Evolutionary conservation across 35 echinoderm and acorn worm species (phyloP), one percentile per base, ranked within the genome.

Genomic region (Anneissia japonica): DNA sequence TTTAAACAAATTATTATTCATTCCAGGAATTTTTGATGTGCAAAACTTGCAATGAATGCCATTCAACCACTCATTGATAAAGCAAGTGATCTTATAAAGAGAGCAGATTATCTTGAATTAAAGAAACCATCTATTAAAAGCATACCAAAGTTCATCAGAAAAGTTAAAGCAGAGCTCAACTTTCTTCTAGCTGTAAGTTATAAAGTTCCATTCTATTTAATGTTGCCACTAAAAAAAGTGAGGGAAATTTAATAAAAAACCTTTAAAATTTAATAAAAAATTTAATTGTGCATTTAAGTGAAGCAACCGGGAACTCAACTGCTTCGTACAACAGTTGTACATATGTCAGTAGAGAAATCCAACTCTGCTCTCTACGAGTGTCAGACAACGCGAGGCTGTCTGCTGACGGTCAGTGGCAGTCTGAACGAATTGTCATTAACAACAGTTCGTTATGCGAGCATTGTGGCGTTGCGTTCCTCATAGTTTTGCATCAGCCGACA

Each of bases 151-250:
- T 82, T 97, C 31, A 86, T 90, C 31, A 93, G 89, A 46, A 97
- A 91, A 83, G 88, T 97, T 30, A 84, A 97, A 74, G 88, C 94
- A 23, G 94, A 97, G 51, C 85, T 86, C 37, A 90, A 82, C 17
- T 97, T 97, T 74, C 75, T 97, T 30, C 83, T 84, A 79, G 85
- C 86, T 86, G 89, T 90, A 51, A 90, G 82, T 84, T 34, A 26
- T 16, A 16, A 13, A 19, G 10, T 82, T 45, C 37, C 21, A 82
- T 36, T 45, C 41, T 17, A 45, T 11, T 11, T 11, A 45, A 45
- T 10, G 10, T 17, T 82, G 11, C 17, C 14, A 11, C 10, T 12
- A 19, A 16, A 32, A 17, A 9, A 46, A 16, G 14, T 85, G 30
- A 17, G 38, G 14, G 14, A 41, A 29, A 78, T 78, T 12, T 17